Base-by-base conservation (phyloP, 1,140 invertebrate genomes). In the Hylaeus volcanicus region DNA sequence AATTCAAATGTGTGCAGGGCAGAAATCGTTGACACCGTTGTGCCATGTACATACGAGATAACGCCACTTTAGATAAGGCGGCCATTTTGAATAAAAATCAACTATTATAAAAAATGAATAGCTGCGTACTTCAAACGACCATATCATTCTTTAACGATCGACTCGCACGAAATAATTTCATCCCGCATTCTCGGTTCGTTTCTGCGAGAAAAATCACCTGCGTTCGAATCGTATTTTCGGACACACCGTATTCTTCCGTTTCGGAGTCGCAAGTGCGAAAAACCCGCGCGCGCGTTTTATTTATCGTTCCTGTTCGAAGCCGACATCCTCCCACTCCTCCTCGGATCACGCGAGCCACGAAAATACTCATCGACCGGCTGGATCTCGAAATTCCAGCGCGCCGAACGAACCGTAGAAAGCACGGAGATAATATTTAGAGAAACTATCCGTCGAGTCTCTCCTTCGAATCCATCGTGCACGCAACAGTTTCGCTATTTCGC, bases 301-400 rank as follows among this genome's bases (percentile, higher is more conserved):
- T 79, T 66, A 58, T 66, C 51, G 63, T 79, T 64, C 48, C n/a
- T 43, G 48, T 41, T 64, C 9, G 26, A 79, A 69, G 26, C 39
- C 14, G 53, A 51, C n/a, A 61, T 12, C 14, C 6, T 39, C 26
- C 60, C 45, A 60, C 51, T 53, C 1, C 4, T 37, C n/a, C 12
- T 2, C 14, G n/a, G 12, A 66, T 68, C 72, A 63, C 72, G 78
- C 64, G 14, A 70, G 56, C 58, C 65, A 61, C 65, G 56, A 70
- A 81, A 76, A 81, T 76, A 76, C 65, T 43, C 70, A 15, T 41
- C 56, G 56, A 53, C 39, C 43, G 45, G 6, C 45, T 37, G 70
- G 71, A 64, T 79, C 51, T 73, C 26, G 51, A 63, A 79, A 79
- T 66, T 73, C 76, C 61, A 73, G 14, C 5, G 15, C 8, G 5